phyloP scores from a whole-genome alignment of 2,113 vertebrate species.

The Hypomesus transpacificus region DNA sequence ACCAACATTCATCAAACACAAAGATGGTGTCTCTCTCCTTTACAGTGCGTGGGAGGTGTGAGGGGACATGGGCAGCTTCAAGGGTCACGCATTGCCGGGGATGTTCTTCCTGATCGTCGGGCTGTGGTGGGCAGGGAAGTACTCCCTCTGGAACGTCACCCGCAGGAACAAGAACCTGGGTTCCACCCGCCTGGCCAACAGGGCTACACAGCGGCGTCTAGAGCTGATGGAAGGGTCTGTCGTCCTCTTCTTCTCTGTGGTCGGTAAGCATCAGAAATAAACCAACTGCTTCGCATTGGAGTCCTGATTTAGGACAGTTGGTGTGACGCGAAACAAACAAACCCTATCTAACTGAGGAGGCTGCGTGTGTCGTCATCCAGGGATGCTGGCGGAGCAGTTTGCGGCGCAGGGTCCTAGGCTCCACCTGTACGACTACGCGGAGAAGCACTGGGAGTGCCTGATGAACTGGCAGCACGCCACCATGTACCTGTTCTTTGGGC shows the following conservation, averaged over 20 bases:
- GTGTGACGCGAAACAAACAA: too few relatives aligned
- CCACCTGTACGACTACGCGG: constrained; percentile 77
- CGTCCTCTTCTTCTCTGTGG: constrained; percentile 76
- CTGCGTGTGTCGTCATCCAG: constrained; percentile 60
- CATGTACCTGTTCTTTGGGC: constrained; percentile 92
- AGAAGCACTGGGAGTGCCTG: constrained; percentile 79
- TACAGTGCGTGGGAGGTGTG: constrained; percentile 13
- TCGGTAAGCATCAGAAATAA: constrained; percentile 71
- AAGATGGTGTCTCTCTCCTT: neutral
- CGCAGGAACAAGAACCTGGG: constrained; percentile 81
- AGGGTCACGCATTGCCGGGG: constrained; percentile 90
- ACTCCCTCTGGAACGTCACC: constrained; percentile 78
- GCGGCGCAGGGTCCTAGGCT: constrained; percentile 75
- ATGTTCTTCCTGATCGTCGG: constrained; percentile 83
- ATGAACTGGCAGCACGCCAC: constrained; percentile 92
- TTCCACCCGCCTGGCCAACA: constrained; percentile 73
- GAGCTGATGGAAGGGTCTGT: constrained; percentile 82
- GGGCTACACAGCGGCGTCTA: constrained; percentile 77
- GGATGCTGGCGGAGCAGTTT: constrained; percentile 87
- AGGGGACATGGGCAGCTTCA: constrained; percentile 85
- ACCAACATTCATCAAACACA: too few relatives aligned
- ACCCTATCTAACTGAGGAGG: too few relatives aligned
- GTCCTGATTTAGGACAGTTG: too few relatives aligned
- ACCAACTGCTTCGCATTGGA: too few relatives aligned
- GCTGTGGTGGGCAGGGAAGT: constrained; percentile 90